Conservation (phyloP, 2,797 vertebrate genomes). For the Poeciliopsis paucimaculata region DNA sequence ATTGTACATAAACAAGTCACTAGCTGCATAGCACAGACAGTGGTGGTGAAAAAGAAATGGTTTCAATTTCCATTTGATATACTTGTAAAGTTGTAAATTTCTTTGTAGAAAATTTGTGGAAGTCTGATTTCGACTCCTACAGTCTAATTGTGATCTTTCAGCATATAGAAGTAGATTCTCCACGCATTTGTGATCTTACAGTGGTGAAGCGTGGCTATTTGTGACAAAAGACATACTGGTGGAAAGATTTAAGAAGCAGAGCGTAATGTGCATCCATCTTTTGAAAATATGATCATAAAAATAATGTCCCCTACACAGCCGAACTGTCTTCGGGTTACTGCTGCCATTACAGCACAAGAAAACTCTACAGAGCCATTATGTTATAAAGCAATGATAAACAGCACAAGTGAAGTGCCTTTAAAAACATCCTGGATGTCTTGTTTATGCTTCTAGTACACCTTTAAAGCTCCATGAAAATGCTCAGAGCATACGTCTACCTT, state of each 20-base stretch:
- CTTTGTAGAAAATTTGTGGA: not conserved
- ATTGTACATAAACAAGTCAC: constrained; percentile 24
- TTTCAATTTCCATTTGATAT: not conserved
- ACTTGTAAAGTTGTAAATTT: constrained; percentile 7
- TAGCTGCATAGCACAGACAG: constrained; percentile 14
- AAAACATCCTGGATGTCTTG: constrained; percentile 47
- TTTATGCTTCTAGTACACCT: constrained; percentile 41
- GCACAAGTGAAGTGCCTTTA: constrained; percentile 38
- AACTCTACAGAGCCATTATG: constrained; percentile 56
- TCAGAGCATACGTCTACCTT: constrained; percentile 5
- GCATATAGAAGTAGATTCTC: constrained; percentile 60
- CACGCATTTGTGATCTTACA: constrained; percentile 60
- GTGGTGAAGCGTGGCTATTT: constrained; percentile 59
- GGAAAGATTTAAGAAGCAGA: constrained; percentile 68
- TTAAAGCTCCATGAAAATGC: constrained; percentile 34
- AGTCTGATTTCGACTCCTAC: constrained; percentile 9
- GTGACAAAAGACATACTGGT: constrained; percentile 55
- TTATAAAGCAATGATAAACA: constrained; percentile 44
- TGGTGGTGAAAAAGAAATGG: not conserved
- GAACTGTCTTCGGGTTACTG: constrained; percentile 57
- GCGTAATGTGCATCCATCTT: constrained; percentile 46
- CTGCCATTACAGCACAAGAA: constrained; percentile 51
- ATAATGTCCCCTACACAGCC: constrained; percentile 49
- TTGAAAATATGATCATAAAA: constrained; percentile 69
- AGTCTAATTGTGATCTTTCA: constrained; percentile 46